Conservation (phyloP, 53 echinoderm and acorn worm species). For the Mesocentrotus franciscanus region DNA sequence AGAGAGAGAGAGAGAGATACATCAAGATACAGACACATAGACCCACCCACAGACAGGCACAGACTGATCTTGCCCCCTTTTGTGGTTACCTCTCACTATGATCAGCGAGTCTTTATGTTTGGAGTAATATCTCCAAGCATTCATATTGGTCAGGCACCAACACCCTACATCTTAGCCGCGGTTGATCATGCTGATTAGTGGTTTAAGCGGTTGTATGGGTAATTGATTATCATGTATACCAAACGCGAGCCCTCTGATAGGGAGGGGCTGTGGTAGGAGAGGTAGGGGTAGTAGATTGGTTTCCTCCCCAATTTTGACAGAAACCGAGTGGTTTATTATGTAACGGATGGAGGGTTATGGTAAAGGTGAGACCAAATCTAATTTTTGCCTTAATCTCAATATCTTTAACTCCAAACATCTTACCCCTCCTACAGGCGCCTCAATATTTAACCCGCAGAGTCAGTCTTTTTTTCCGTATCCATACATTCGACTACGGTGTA, state of each 20-base stretch:
- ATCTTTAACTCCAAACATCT: too few relatives aligned
- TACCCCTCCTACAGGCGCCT: too few relatives aligned
- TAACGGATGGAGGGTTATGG: too few relatives aligned
- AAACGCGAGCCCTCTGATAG: background rate
- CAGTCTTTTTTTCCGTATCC: too few relatives aligned
- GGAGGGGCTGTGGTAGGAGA: background rate
- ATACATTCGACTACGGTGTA: too few relatives aligned
- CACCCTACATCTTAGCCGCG: conserved; percentile 5
- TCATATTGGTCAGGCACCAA: background rate
- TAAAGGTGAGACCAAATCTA: too few relatives aligned
- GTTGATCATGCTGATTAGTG: background rate
- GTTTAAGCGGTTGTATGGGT: conserved; percentile 6
- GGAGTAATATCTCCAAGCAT: background rate
- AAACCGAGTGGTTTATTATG: too few relatives aligned
- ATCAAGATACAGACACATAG: background rate
- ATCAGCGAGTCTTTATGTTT: background rate
- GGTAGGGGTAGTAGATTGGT: too few relatives aligned
- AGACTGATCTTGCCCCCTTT: background rate
- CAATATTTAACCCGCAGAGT: too few relatives aligned
- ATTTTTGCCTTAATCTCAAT: too few relatives aligned
- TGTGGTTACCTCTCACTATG: background rate
- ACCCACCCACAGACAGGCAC: background rate
- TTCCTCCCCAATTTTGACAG: too few relatives aligned
- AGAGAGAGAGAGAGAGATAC: background rate
- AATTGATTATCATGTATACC: background rate